Percentiles rank a stretch among this genome's conserved stretches.
Conservation (phyloP, 2,797 vertebrate genomes). For the Oreochromis grahami region DNA sequence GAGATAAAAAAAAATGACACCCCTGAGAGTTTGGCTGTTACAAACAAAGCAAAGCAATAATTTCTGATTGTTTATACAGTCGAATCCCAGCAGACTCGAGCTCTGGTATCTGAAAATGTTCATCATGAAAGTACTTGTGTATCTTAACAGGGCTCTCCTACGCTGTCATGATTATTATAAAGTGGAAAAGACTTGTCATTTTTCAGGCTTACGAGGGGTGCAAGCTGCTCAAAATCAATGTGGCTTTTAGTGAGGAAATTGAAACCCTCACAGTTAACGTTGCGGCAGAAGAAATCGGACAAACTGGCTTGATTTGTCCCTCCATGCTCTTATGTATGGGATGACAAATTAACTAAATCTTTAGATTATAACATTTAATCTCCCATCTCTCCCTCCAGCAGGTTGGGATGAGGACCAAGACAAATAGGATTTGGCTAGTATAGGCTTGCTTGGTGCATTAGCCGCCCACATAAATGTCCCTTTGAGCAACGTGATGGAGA, state of each 20-base stretch:
- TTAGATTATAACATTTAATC: background rate
- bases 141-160: conserved; percentile 8
- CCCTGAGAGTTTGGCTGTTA: conserved; percentile 47
- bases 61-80: conserved; percentile 47
- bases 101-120: conserved; percentile 28
- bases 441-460: conserved; percentile 22
- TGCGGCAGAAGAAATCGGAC: background rate
- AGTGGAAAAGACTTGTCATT: background rate
- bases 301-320: background rate
- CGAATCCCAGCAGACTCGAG: conserved; percentile 16
- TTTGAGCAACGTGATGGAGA: conserved; percentile 28
- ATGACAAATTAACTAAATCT: background rate
- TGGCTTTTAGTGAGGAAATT: background rate
- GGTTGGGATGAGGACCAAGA: conserved; percentile 51
- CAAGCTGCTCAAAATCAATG: background rate
- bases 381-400: background rate
- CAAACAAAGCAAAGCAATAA: conserved; percentile 43
- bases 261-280: background rate
- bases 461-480: conserved; percentile 49
- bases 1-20: conserved; percentile 6
- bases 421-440: conserved; percentile 49
- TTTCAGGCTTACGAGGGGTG: background rate
- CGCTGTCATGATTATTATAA: conserved; percentile 4
- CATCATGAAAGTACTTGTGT: conserved; percentile 8
- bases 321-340: background rate